Percentiles rank a stretch among this genome's conserved stretches.
phyloP scores from a whole-genome alignment of 2,113 vertebrate species.

The Scortum barcoo region DNA sequence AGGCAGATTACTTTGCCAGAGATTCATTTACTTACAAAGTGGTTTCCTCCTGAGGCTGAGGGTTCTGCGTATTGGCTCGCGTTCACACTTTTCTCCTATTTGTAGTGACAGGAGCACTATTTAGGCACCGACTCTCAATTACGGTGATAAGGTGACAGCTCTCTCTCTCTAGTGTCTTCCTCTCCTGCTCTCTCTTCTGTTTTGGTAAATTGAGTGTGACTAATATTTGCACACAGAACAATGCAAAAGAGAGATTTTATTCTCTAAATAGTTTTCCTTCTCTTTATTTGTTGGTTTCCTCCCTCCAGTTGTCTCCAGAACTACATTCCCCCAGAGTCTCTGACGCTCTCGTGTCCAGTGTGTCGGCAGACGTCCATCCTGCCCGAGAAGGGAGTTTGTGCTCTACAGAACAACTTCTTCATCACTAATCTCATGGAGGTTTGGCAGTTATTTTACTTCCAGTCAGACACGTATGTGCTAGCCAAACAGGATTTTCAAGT shows the following conservation, averaged over 20 bases:
- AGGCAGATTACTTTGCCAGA: constrained; percentile 4
- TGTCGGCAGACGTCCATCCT: constrained; percentile 96
- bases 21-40: constrained; percentile 8
- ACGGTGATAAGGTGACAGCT: constrained; percentile 18
- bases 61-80: constrained; percentile 21
- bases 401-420: constrained; percentile 96
- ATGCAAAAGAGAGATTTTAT: background rate
- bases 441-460: constrained; percentile 4
- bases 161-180: background rate
- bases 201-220: background rate
- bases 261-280: background rate
- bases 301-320: constrained; percentile 91
- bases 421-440: constrained; percentile 98
- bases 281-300: constrained; percentile 4
- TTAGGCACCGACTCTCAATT: constrained; percentile 36
- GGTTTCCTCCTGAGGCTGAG: constrained; percentile 18
- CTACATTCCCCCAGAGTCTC: constrained; percentile 93
- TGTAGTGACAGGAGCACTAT: constrained; percentile 46
- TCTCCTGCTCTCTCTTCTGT: constrained; percentile 3
- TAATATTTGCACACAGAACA: background rate
- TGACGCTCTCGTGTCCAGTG: constrained; percentile 93
- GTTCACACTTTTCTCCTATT: constrained; percentile 31
- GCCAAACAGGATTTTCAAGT: background rate
- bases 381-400: constrained; percentile 92
- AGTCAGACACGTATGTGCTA: background rate